Conservation (phyloP, 2,113 vertebrate species). For the Alexandromys fortis region DNA sequence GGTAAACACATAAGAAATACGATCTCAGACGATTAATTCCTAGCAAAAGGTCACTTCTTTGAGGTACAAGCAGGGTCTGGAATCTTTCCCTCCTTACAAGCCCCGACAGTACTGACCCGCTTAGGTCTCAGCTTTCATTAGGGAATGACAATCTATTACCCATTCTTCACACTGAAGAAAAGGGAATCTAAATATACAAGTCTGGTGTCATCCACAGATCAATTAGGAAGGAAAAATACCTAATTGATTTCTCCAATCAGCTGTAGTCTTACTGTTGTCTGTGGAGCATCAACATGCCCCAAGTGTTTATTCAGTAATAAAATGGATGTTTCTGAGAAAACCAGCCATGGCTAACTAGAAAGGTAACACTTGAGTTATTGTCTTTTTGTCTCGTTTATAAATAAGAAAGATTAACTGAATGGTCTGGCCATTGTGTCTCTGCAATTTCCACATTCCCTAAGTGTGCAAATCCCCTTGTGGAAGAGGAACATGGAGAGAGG, state of each 20-base stretch:
- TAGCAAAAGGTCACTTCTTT: slow-evolving; percentile 61
- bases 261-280: neutral
- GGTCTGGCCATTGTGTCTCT: neutral
- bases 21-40: slow-evolving; percentile 58
- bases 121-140: slow-evolving; percentile 8
- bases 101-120: slow-evolving; percentile 5
- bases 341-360: neutral
- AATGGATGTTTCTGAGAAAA: slow-evolving; percentile 16
- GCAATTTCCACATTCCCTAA: neutral
- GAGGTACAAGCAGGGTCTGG: slow-evolving; percentile 52
- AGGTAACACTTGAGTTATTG: neutral
- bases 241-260: neutral
- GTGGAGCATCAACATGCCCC: slow-evolving; percentile 3
- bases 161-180: slow-evolving; percentile 44
- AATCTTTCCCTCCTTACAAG: slow-evolving; percentile 13
- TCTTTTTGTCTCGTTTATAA: neutral
- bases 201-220: slow-evolving; percentile 15
- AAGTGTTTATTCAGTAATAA: slow-evolving; percentile 13
- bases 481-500: neutral
- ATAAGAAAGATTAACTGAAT: neutral
- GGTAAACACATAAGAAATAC: slow-evolving; percentile 56
- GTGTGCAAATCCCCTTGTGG: neutral
- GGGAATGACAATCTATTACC: slow-evolving; percentile 1
- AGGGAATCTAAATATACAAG: neutral
- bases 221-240: neutral